These are phyloP conservation scores for Eretmochelys imbricata DNA, from an alignment of 2,113 vertebrate genomes.

Conservation along the genomic window DNA sequence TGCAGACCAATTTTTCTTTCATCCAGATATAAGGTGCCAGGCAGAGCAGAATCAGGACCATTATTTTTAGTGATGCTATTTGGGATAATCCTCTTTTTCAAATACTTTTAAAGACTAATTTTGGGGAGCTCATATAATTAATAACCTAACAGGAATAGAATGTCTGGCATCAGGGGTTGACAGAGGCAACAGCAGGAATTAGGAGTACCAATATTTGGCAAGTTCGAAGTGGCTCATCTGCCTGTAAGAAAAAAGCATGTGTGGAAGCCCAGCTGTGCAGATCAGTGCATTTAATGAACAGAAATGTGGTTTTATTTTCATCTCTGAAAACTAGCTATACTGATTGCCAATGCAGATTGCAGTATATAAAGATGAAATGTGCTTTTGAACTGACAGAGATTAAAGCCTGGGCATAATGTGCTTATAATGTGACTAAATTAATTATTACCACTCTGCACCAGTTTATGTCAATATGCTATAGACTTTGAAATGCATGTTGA, in stretches of 20 bases:
- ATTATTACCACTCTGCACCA: constrained; percentile 17
- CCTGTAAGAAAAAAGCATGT: not conserved
- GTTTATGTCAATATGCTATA: not conserved
- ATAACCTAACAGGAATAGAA: not conserved
- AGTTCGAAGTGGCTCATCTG: constrained; percentile 16
- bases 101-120: not conserved
- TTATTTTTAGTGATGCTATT: not conserved
- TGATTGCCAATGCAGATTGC: constrained; percentile 18
- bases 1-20: not conserved
- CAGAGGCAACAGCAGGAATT: not conserved
- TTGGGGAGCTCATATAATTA: not conserved
- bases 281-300: constrained; percentile 36
- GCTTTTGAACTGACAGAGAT: constrained; percentile 33
- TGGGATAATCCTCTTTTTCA: not conserved
- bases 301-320: constrained; percentile 15
- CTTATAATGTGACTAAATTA: constrained; percentile 42
- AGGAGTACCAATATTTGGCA: not conserved
- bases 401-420: constrained; percentile 1
- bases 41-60: not conserved
- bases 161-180: not conserved
- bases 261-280: not conserved
- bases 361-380: constrained; percentile 15
- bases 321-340: not conserved
- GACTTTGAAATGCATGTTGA: constrained; percentile 6
- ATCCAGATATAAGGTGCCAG: not conserved